Base-by-base conservation (phyloP, 1,140 invertebrate genomes). In the Orchesella cincta region DNA sequence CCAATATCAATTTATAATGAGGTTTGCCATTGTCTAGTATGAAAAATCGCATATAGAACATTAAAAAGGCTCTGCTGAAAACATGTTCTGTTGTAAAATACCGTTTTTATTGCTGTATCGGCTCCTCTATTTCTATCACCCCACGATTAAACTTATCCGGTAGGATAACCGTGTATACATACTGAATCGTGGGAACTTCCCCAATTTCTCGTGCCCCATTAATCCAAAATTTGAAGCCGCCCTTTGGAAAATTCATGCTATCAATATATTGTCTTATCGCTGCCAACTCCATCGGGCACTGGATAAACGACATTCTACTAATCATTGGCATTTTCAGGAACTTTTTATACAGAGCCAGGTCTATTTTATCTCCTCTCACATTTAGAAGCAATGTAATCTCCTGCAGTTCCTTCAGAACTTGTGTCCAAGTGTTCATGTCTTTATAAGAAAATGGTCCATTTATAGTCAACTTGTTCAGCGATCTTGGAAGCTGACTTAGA, bases 291-390 rank as follows among this genome's bases (percentile, higher is more conserved):
- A 77, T 36, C 1, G 70, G 67, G n/a, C 70, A 73, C 23, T 77
- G 70, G 39, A 77, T 54, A 36, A 77, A 73, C 0, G 51, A 23
- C 0, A 77, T 31, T 31, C 35, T 73, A 35, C 36, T 35, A 20
- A 77, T 14, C n/a, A 34, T 36, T 52, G 76, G 76, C 71, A 77
- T 46, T 26, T 36, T 35, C 1, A 77, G 16, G 36, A 77, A 77
- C 23, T 26, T 16, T 36, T 77, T 77, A 46, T 39, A 73, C 71
- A 77, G 20, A 8, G 34, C 31, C n/a, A 77, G 31, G 52, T 73
- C 51, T 23, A 77, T 57, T 57, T 18, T 77, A 1, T 54, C 76
- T 46, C 26, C 26, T 23, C 34, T 39, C 1, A 51, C n/a, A 39
- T 77, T 77, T 0, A 77, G 18, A 8, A 77, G 46, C 18, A 77